Percentiles rank a stretch among this genome's conserved stretches.
phyloP scores from a whole-genome alignment of 2,797 vertebrate species.

The Centropyge bicolor region DNA sequence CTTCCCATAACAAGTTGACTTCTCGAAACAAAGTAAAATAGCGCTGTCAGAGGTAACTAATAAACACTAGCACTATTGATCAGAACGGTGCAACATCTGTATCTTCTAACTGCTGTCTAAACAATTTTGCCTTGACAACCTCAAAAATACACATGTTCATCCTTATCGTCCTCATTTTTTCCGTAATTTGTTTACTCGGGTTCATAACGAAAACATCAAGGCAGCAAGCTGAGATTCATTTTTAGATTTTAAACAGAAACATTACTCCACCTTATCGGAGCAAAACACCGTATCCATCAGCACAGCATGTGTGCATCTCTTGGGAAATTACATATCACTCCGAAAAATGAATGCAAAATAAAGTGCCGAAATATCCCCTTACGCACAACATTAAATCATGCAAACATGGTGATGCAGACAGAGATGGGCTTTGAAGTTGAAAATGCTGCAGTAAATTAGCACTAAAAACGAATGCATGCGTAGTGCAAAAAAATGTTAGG shows the following conservation, averaged over 20 bases:
- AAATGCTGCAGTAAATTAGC: conserved; percentile 44
- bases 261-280: conserved; percentile 44
- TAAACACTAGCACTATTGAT: conserved; percentile 35
- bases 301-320: conserved; percentile 42
- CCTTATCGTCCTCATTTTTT: neutral
- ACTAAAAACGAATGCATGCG: conserved; percentile 48
- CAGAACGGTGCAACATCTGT: conserved; percentile 10
- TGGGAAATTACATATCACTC: conserved; percentile 60
- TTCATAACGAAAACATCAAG: conserved; percentile 52
- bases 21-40: conserved; percentile 34
- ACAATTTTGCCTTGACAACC: conserved; percentile 8
- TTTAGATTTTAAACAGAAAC: conserved; percentile 53
- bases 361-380: conserved; percentile 59
- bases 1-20: conserved; percentile 38
- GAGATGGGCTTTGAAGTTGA: conserved; percentile 57
- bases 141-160: no score
- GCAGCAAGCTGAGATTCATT: conserved; percentile 50
- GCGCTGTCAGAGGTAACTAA: conserved; percentile 7
- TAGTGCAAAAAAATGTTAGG: conserved; percentile 44
- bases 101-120: conserved; percentile 17
- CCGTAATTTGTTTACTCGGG: conserved; percentile 37
- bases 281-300: conserved; percentile 36
- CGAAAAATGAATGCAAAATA: conserved; percentile 52
- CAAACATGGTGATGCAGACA: conserved; percentile 28
- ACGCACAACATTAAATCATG: conserved; percentile 43